Percentiles rank a stretch among this genome's conserved stretches.
These are phyloP conservation scores for Poeciliopsis infans DNA, from an alignment of 2,797 vertebrate genomes.

Conservation along the genomic window DNA sequence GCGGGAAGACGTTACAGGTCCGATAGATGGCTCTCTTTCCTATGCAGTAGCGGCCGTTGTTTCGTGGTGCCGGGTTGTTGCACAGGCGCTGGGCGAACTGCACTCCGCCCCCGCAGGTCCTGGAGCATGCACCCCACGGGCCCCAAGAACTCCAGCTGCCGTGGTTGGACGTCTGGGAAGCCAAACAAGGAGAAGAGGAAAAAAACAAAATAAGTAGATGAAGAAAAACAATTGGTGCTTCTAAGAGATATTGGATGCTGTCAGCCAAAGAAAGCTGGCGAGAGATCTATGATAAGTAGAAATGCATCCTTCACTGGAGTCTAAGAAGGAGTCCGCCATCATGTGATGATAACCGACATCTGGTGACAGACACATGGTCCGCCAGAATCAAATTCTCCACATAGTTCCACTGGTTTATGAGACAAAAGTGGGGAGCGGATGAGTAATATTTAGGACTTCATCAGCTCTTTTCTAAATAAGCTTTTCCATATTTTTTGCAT, in stretches of 20 bases:
- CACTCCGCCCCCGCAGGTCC: conserved; percentile 92
- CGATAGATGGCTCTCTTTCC: conserved; percentile 95
- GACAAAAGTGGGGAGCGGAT: conserved; percentile 26
- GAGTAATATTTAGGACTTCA: conserved; percentile 21
- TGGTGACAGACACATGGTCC: conserved; percentile 44
- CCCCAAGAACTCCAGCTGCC: conserved; percentile 99
- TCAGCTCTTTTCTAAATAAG: conserved; percentile 6
- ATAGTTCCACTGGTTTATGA: conserved; percentile 23
- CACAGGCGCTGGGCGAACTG: conserved; percentile 97
- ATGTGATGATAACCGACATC: conserved; percentile 33
- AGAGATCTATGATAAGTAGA: conserved; percentile 28
- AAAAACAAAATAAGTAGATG: background rate
- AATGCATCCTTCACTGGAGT: conserved; percentile 23
- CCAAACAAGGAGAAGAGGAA: background rate
- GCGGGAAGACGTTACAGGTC: conserved; percentile 84
- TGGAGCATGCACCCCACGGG: conserved; percentile 92
- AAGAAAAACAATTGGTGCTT: conserved; percentile 45
- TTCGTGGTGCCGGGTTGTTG: conserved; percentile 95
- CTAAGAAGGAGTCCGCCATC: background rate
- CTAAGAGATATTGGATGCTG: conserved; percentile 32
- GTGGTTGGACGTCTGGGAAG: conserved; percentile 90
- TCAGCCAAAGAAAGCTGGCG: conserved; percentile 15
- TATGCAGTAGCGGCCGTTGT: conserved; percentile 94
- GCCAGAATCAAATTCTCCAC: conserved; percentile 31
- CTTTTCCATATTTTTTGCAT: conserved; percentile 9